Percentiles rank a stretch among this genome's conserved stretches.
Evolutionary conservation across 2,113 vertebrate species (phyloP).

Genomic region (Carlito syrichta): DNA sequence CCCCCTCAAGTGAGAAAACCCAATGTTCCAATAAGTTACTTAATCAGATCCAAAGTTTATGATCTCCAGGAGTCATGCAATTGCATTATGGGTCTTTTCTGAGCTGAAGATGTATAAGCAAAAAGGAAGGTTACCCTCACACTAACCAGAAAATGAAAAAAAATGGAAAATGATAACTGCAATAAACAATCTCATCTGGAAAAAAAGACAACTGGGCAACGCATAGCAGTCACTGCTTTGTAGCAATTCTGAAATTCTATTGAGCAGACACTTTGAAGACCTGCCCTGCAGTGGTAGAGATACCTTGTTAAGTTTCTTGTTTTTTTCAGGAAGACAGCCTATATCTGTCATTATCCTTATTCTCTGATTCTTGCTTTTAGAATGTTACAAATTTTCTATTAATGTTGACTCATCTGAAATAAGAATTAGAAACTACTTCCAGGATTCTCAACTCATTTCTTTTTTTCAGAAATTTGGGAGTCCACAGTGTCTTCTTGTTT

Average conservation of each 20-base stretch:
- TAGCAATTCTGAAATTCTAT: not conserved
- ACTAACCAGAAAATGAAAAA: not conserved
- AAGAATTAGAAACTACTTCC: not conserved
- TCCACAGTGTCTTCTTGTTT: not conserved
- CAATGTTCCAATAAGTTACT: not conserved
- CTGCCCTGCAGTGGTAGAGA: not conserved
- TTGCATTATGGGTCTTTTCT: not conserved
- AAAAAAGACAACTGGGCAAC: not conserved
- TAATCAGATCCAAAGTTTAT: not conserved
- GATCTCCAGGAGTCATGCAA: not conserved
- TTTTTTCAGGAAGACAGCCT: not conserved
- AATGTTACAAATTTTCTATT: not conserved
- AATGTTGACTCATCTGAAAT: not conserved
- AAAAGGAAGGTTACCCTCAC: not conserved
- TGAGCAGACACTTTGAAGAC: not conserved
- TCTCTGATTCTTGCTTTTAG: not conserved
- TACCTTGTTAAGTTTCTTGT: not conserved
- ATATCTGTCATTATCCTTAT: not conserved
- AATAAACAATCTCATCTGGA: not conserved
- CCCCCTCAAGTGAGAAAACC: not conserved
- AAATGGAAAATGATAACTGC: not conserved
- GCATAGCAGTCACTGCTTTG: not conserved
- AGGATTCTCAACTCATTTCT: not conserved
- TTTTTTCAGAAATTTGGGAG: not conserved
- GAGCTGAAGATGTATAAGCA: not conserved